phyloP scores from a whole-genome alignment of 2,888 invertebrate genomes.

The Acanthosepion esculentum region DNA sequence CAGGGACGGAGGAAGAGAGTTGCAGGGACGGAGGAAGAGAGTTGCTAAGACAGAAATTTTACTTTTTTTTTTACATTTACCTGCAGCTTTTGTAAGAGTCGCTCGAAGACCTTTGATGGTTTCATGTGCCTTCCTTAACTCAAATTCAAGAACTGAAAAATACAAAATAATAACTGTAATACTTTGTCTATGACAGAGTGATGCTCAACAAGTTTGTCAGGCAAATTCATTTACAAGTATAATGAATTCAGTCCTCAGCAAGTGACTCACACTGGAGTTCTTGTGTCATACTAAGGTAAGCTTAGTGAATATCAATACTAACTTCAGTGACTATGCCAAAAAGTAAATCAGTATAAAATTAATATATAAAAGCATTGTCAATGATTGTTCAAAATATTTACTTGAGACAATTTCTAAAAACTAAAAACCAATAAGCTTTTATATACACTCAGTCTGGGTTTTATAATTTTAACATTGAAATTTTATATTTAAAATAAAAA shows the following conservation, averaged over 20 bases:
- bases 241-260: background rate
- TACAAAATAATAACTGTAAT: conserved; percentile 49
- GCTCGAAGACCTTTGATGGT: conserved; percentile 87
- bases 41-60: too few relatives aligned
- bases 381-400: too few relatives aligned
- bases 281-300: background rate
- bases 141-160: conserved; percentile 85
- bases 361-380: too few relatives aligned
- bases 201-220: background rate
- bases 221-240: background rate
- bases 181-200: background rate
- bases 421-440: too few relatives aligned
- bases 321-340: too few relatives aligned
- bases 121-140: conserved; percentile 88
- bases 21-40: too few relatives aligned
- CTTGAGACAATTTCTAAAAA: too few relatives aligned
- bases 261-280: background rate
- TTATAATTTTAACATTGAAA: too few relatives aligned
- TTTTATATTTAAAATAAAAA: too few relatives aligned
- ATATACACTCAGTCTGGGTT: too few relatives aligned
- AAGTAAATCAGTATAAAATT: too few relatives aligned
- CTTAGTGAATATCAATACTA: background rate
- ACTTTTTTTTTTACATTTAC: conserved; percentile 54
- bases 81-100: conserved; percentile 81
- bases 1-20: too few relatives aligned